Evolutionary conservation across 1,140 invertebrate species (phyloP), one percentile per base, ranked within the genome.

Genomic region (Drosophila ironensis): DNA sequence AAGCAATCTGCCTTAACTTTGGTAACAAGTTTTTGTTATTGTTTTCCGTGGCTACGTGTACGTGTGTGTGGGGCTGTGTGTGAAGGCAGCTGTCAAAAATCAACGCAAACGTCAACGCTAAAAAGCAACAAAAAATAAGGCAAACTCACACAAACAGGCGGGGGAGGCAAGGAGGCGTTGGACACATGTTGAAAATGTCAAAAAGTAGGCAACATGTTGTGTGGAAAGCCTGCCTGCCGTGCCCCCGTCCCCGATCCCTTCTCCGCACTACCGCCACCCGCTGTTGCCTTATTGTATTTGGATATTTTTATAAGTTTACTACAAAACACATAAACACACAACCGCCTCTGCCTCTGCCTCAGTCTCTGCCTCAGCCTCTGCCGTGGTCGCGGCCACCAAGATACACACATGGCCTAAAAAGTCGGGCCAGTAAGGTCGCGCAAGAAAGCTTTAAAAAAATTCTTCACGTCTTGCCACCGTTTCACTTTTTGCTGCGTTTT

Each of bases 141-240:
- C 41, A 17, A 37, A 50, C 46, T 41, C 46, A 56, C 41, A 45
- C 50, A 47, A 24, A 42, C 19, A 24, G 33, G 20, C 6, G 46
- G 30, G 19, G 42, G 42, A 16, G 25, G 22, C 24, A 12, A 27
- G 24, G 54, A 71, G 60, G 56, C 77, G 67, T 77, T 56, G 77
- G 78, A 82, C 78, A 82, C 78, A 78, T 84, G 78, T 84, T 84
- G 74, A 84, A 84, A 84, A 86, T 86, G 78, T 84, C 78, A 84
- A 84, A 84, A 84, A 84, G 80, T 84, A 86, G 78, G 78, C 80
- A 84, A 78, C 80, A 78, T 84, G 73, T 74, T 84, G 73, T 80
- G 71, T 60, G 57, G 48, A 64, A 61, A 41, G 73, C 54, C 48
- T 46, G 35, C 9, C 54, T 46, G 35, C 9, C 54, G 11, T 28